Percentiles rank a stretch among this genome's conserved stretches.
Evolutionary conservation across 1,140 invertebrate species (phyloP).

Genomic region (Drosophila kurseongensis): DNA sequence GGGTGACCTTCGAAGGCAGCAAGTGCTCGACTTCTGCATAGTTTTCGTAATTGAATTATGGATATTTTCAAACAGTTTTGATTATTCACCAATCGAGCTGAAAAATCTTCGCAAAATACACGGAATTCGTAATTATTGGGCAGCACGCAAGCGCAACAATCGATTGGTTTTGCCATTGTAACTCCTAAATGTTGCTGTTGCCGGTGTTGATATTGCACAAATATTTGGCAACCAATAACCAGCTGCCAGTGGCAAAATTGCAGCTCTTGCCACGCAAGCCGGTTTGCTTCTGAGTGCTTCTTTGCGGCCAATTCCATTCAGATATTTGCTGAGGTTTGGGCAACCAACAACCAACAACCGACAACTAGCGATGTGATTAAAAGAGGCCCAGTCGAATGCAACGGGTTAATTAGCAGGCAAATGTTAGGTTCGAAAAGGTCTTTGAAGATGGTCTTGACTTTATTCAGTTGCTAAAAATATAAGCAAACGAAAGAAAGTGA

Average conservation of each 20-base stretch:
- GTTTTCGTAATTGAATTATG: slow-evolving; percentile 32
- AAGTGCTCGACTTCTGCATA: slow-evolving; percentile 23
- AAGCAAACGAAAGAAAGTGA: slow-evolving; percentile 17
- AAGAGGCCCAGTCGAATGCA: slow-evolving; percentile 33
- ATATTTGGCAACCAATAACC: slow-evolving; percentile 50
- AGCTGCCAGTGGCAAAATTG: slow-evolving; percentile 40
- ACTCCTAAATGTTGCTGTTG: slow-evolving; percentile 3
- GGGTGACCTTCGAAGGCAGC: slow-evolving; percentile 12
- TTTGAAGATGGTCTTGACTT: slow-evolving; percentile 1
- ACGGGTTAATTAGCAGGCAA: slow-evolving; percentile 53
- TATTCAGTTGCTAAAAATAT: slow-evolving; percentile 9
- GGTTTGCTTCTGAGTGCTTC: slow-evolving; percentile 44
- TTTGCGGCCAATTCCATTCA: slow-evolving; percentile 30
- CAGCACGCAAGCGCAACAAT: slow-evolving; percentile 38
- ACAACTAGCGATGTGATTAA: slow-evolving; percentile 28
- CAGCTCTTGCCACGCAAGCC: slow-evolving; percentile 41
- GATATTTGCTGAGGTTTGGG: slow-evolving; percentile 49
- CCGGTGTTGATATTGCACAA: slow-evolving; percentile 43
- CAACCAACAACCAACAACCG: slow-evolving; percentile 26
- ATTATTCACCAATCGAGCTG: slow-evolving; percentile 15
- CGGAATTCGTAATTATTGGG: slow-evolving; percentile 24
- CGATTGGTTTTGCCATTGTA: slow-evolving; percentile 16
- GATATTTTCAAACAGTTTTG: not conserved
- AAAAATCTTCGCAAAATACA: slow-evolving; percentile 8
- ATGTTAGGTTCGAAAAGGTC: slow-evolving; percentile 45